phyloP scores from a whole-genome alignment of 1,140 invertebrate genomes.

The Coenobita brevimanus region DNA sequence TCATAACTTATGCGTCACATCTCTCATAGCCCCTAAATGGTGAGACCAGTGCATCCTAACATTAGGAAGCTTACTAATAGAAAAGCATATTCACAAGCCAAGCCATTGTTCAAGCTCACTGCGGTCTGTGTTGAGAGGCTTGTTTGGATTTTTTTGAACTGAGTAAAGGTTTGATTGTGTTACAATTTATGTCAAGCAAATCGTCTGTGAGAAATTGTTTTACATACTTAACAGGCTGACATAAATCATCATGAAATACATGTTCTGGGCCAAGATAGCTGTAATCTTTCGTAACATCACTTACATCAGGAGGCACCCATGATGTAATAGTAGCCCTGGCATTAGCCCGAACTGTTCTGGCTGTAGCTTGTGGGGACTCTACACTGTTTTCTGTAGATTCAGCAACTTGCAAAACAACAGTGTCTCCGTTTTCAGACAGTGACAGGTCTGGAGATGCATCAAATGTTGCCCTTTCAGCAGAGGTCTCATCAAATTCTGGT shows the following conservation, averaged over 20 bases:
- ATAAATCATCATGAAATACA: constrained; percentile 26
- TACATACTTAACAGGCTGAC: constrained; percentile 5
- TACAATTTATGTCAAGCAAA: background rate
- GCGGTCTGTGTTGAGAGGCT: background rate
- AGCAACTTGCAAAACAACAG: background rate
- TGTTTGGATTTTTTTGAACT: constrained; percentile 27
- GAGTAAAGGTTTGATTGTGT: constrained; percentile 33
- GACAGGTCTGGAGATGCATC: too few species aligned
- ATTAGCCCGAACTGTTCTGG: constrained; percentile 8
- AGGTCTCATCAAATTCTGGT: too few species aligned
- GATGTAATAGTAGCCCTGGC: background rate
- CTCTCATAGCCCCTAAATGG: too few species aligned
- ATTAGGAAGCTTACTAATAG: background rate
- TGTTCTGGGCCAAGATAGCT: constrained; percentile 1
- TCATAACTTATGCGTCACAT: background rate
- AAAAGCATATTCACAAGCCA: constrained; percentile 11
- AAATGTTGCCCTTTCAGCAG: too few species aligned
- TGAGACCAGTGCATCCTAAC: constrained; percentile 16
- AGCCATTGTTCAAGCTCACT: constrained; percentile 11
- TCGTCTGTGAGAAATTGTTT: constrained; percentile 16
- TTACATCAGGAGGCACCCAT: constrained; percentile 3
- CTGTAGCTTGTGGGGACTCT: background rate
- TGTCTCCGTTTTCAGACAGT: constrained; percentile 9
- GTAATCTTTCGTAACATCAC: constrained; percentile 20
- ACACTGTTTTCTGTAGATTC: background rate